phyloP scores from a whole-genome alignment of 37 sponge, comb jelly and placozoan genomes.

The Beroe ovata region DNA sequence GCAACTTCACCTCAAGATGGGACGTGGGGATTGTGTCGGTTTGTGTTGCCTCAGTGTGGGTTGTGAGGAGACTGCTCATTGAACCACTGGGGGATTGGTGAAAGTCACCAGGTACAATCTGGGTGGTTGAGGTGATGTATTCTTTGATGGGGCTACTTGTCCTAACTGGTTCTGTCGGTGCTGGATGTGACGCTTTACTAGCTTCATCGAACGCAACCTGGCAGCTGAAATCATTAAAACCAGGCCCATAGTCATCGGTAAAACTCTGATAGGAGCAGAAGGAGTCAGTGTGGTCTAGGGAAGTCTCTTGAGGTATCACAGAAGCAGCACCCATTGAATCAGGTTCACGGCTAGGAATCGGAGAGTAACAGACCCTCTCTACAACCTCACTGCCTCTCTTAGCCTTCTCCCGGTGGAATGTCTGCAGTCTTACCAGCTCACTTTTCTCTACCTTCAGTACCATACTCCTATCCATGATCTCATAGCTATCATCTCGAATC shows the following conservation, averaged over 20 bases:
- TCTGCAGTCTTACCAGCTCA: conserved; percentile 15
- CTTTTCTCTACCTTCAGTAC: not conserved
- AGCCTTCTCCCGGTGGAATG: conserved; percentile 32
- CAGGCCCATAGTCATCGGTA: not conserved
- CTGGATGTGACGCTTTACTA: not conserved
- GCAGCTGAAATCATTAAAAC: conserved; percentile 24
- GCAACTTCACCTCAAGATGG: not conserved
- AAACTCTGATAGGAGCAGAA: not conserved
- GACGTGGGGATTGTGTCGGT: not conserved
- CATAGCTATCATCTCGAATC: not conserved
- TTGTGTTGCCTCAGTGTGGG: conserved; percentile 9
- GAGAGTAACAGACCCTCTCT: conserved; percentile 43
- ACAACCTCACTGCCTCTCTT: conserved; percentile 34
- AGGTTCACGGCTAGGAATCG: not conserved
- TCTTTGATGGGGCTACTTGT: conserved; percentile 18
- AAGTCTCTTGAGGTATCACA: too few species aligned
- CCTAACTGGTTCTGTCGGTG: not conserved
- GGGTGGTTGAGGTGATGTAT: conserved; percentile 59
- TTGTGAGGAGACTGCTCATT: conserved; percentile 35
- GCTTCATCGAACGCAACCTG: not conserved
- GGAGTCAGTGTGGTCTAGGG: not conserved
- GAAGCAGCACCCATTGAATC: too few species aligned
- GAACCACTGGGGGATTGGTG: not conserved
- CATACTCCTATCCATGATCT: not conserved
- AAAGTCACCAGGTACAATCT: conserved; percentile 41